phyloP scores from a whole-genome alignment of 2,888 invertebrate species.

The Volucella zonaria region DNA sequence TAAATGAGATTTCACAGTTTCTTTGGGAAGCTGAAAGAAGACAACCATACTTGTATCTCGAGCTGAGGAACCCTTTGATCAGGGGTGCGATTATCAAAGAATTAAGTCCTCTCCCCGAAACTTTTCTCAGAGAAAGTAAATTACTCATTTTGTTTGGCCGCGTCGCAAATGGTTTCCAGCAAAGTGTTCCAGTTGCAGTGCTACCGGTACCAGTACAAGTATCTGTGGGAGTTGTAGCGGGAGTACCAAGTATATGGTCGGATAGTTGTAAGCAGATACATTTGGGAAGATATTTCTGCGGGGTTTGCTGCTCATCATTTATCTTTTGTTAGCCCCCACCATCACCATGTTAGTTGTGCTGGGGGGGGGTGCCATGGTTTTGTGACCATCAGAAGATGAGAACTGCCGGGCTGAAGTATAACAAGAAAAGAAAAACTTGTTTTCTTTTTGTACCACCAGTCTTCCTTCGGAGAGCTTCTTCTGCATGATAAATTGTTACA shows the following conservation, averaged over 20 bases:
- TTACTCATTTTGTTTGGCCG: constrained; percentile 70
- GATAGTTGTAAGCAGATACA: constrained; percentile 21
- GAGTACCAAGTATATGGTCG: background rate
- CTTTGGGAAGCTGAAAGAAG: constrained; percentile 31
- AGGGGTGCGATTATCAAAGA: constrained; percentile 73
- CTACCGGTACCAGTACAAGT: too few species aligned
- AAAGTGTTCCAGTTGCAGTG: background rate
- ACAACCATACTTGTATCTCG: constrained; percentile 27
- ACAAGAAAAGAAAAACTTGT: constrained; percentile 48
- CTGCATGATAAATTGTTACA: constrained; percentile 74
- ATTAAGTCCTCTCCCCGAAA: constrained; percentile 67
- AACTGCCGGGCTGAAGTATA: constrained; percentile 36
- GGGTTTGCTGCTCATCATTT: constrained; percentile 70
- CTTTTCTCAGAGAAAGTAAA: constrained; percentile 65
- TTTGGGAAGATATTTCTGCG: constrained; percentile 62
- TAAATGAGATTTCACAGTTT: constrained; percentile 70
- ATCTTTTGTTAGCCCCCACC: constrained; percentile 68
- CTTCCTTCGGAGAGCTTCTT: constrained; percentile 43
- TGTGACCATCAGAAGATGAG: constrained; percentile 14
- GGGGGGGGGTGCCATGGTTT: constrained; percentile 15
- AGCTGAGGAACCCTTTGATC: constrained; percentile 65
- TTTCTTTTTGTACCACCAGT: constrained; percentile 57
- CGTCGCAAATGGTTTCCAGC: constrained; percentile 48
- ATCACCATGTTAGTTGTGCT: constrained; percentile 3
- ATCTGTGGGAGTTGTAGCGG: constrained; percentile 4